Evolutionary conservation across 2,797 vertebrate genomes (phyloP), one percentile per base, ranked within the genome.

Genomic region (Poeciliopsis gracilis): DNA sequence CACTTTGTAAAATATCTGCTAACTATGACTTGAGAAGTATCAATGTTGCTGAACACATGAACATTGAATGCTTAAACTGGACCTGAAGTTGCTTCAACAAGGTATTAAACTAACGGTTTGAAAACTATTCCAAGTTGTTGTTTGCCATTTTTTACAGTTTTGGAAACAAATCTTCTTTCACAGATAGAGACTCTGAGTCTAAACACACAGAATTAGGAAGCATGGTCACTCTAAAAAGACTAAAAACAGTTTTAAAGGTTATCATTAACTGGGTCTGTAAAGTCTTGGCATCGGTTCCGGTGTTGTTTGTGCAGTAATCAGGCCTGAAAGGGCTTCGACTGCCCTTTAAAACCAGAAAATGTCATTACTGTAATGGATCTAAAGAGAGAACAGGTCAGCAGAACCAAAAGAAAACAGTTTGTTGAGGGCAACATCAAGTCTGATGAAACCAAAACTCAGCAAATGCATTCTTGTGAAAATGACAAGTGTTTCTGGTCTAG

Each of bases 191-290:
- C 18, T 47, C 25, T 57, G 8, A 57, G 53, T n/a, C 25, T n/a
- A 57, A 57, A 57, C 53, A 55, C 53, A 20, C 33, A 66, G 33
- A 66, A 66, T 9, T 9, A 63, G 30, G 20, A 12, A 13, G 9
- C 70, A 47, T 38, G n/a, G 66, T 55, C 30, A 33, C 63, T 82
- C 4, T 80, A 83, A 78, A 61, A 83, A 84, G n/a, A 76, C 30
- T 28, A 67, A 70, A 73, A 76, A 49, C 63, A 28, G 33, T 81
- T 77, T 77, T 80, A 90, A 81, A 78, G 75, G 77, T 86, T 78
- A 77, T 81, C 69, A 80, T 55, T 23, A 4, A 43, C 53, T 61
- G 13, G 51, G 46, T 72, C 55, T 28, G 1, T 51, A 69, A 83
- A 20, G 63, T 77, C 70, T 59, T 45, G 30, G 11, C 72, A 53